Evolutionary conservation across 1,140 invertebrate genomes (phyloP), one percentile per base, ranked within the genome.

Genomic region (Drosophila kohkoa): DNA sequence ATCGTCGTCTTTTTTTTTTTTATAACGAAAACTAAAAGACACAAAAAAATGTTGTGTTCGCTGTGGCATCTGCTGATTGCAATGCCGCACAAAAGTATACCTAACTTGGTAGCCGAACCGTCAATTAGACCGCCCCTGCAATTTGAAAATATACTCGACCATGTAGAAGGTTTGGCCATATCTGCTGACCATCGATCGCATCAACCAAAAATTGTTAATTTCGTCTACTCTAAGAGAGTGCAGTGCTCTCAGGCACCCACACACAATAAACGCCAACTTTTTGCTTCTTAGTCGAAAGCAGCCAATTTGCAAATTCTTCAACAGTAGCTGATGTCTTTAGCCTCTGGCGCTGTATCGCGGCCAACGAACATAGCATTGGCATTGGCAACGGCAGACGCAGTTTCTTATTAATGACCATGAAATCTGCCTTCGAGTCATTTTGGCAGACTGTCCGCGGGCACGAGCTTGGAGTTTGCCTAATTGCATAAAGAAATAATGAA

Each of bases 61-160:
- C 41, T 51, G 57, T 87, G 88, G 88, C 88, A 91, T 91, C 88
- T 91, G 88, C 88, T 81, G 83, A 88, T 82, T 87, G 81, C 85
- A 67, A 58, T 15, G 66, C 62, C 76, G 48, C 75, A 69, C 48
- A 55, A 57, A 58, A 69, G 58, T 57, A 48, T 57, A 41, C 55
- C 46, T 55, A 62, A 62, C 49, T 8, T 32, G 16, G 16, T 46
- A 43, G 32, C 32, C 30, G 64, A 90, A 90, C 88, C 88, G 58
- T 66, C 79, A 91, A 91, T 91, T 91, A 91, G 76, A 75, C 88
- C 88, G 88, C 88, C 88, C 89, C 73, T 91, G 73, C 89, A 88
- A 91, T 91, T 91, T 88, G 68, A 89, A 85, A 79, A 66, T 52
- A 65, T 25, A 25, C 20, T 20, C 16, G 16, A 2, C 2, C 64